These are phyloP conservation scores for Axinella damicornis DNA, from an alignment of 37 sponge, comb jelly and placozoan genomes.

Conservation along the genomic window DNA sequence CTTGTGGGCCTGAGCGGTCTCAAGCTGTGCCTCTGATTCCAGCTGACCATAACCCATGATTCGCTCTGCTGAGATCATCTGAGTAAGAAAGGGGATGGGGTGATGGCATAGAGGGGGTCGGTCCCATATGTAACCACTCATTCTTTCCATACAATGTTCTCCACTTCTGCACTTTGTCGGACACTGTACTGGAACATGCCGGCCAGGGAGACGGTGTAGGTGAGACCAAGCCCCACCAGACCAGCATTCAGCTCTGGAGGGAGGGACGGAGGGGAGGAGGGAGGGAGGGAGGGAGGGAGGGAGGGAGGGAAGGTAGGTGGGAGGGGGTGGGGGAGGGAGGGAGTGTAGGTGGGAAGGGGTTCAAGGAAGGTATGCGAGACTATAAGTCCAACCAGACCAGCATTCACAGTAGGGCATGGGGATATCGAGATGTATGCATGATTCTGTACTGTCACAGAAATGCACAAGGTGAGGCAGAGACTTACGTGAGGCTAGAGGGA, in stretches of 20 bases:
- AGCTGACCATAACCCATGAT: conserved; percentile 66
- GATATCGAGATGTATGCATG: neutral
- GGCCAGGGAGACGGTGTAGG: conserved; percentile 72
- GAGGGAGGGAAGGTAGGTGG: no score
- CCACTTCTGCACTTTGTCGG: conserved; percentile 85
- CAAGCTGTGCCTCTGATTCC: conserved; percentile 56
- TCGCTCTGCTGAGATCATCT: conserved; percentile 88
- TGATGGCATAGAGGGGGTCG: neutral
- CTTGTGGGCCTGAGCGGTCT: conserved; percentile 26
- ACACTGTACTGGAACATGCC: conserved; percentile 85
- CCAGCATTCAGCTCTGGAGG: conserved; percentile 54
- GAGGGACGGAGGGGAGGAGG: neutral
- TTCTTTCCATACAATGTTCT: conserved; percentile 60
- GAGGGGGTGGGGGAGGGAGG: no score
- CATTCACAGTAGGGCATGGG: no score
- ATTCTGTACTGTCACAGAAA: neutral
- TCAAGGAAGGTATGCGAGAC: no score
- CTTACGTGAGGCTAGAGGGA: conserved; percentile 58
- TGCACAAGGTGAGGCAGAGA: neutral
- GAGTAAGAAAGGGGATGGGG: neutral
- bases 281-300: neutral
- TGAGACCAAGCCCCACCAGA: conserved; percentile 72
- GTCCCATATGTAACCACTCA: no score
- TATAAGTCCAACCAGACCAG: no score
- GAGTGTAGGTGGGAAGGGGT: no score